Evolutionary conservation across 2,888 invertebrate species (phyloP).

Genomic region (Drosophila kuntzei): DNA sequence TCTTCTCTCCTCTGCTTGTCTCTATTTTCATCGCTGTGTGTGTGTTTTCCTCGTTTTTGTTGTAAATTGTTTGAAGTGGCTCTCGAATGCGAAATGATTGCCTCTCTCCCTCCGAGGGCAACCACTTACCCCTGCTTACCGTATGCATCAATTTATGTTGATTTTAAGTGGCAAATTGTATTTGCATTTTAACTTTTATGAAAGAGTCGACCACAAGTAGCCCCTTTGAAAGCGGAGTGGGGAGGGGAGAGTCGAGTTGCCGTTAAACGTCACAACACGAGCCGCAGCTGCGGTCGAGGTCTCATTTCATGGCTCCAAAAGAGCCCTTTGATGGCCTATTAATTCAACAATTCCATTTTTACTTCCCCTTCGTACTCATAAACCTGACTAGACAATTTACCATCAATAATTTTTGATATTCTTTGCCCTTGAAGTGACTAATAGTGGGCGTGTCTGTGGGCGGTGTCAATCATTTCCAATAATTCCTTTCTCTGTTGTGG

Average conservation of each 20-base stretch:
- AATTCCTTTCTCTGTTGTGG: constrained; percentile 29
- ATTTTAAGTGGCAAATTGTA: constrained; percentile 81
- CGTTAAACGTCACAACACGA: constrained; percentile 39
- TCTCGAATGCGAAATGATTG: constrained; percentile 59
- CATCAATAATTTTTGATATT: constrained; percentile 40
- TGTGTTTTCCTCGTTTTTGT: constrained; percentile 43
- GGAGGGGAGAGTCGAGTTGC: constrained; percentile 5
- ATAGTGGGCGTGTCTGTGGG: constrained; percentile 28
- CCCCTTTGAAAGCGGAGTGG: constrained; percentile 31
- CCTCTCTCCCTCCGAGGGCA: constrained; percentile 1
- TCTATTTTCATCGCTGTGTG: constrained; percentile 5
- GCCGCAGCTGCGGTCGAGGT: constrained; percentile 41
- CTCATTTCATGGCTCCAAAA: constrained; percentile 20
- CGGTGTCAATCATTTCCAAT: constrained; percentile 10
- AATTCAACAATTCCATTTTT: constrained; percentile 27
- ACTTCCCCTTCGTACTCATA: not conserved
- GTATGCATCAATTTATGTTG: constrained; percentile 66
- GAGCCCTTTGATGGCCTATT: constrained; percentile 45
- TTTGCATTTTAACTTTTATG: constrained; percentile 72
- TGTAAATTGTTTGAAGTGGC: constrained; percentile 67
- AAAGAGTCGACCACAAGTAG: constrained; percentile 70
- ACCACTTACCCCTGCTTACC: constrained; percentile 29
- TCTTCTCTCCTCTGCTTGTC: constrained; percentile 4
- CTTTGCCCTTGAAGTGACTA: constrained; percentile 24
- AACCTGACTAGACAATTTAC: constrained; percentile 22